Evolutionary conservation across 2,888 invertebrate genomes (phyloP).

Genomic region (Suillia variegata): DNA sequence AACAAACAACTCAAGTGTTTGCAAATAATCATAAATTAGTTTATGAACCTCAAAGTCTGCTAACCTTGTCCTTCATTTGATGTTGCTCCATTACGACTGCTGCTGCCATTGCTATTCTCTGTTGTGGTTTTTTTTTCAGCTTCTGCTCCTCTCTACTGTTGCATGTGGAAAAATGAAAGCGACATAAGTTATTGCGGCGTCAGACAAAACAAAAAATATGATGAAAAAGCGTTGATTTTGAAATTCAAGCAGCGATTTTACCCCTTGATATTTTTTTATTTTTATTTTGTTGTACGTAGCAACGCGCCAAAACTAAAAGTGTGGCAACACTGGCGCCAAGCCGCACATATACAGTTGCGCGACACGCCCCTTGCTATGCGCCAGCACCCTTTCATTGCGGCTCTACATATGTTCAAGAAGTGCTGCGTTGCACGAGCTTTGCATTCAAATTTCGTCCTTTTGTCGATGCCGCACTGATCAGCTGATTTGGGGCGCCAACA

Average conservation of each 20-base stretch:
- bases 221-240: conserved; percentile 34
- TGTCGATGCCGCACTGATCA: too few species aligned
- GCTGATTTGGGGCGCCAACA: background rate
- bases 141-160: too few species aligned
- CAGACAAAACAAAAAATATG: background rate
- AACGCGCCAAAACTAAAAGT: conserved; percentile 24
- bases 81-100: conserved; percentile 45
- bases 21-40: conserved; percentile 59
- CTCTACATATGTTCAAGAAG: conserved; percentile 11
- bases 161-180: conserved; percentile 44
- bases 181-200: background rate
- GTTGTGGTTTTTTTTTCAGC: too few species aligned
- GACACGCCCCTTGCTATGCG: background rate
- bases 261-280: too few species aligned
- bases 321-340: background rate
- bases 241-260: conserved; percentile 43
- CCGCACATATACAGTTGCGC: too few species aligned
- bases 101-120: too few species aligned
- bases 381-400: conserved; percentile 29
- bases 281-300: conserved; percentile 55
- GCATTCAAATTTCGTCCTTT: conserved; percentile 45
- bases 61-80: conserved; percentile 55
- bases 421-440: conserved; percentile 48
- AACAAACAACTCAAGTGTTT: conserved; percentile 32
- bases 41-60: conserved; percentile 51